These are phyloP conservation scores for Martes martes DNA, from an alignment of 2,113 vertebrate species.

Conservation along the genomic window DNA sequence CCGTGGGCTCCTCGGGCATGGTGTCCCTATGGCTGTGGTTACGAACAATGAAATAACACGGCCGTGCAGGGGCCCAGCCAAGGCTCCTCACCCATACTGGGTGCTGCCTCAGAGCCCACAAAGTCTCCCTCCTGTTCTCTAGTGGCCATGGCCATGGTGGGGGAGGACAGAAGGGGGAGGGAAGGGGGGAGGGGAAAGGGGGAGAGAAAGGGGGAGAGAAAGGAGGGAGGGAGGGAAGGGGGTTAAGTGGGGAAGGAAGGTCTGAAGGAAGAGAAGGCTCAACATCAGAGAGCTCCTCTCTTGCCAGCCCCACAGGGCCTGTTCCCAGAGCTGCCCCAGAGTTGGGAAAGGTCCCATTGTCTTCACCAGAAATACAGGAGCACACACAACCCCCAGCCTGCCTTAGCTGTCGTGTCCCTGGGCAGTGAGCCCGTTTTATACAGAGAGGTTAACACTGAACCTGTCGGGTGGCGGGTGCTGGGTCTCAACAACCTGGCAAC, in stretches of 20 bases:
- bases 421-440: background rate
- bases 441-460: background rate
- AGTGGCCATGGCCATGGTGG: background rate
- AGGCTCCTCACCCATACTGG: background rate
- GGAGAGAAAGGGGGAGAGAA: rapidly evolving
- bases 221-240: background rate
- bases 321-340: no score
- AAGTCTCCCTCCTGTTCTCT: background rate
- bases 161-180: no score
- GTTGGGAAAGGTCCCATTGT: rapidly evolving
- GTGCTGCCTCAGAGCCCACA: background rate
- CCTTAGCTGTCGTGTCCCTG: rapidly evolving
- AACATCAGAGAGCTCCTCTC: no score
- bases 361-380: rapidly evolving
- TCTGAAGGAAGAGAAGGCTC: rapidly evolving
- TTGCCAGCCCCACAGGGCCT: background rate
- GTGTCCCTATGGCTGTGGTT: constrained; percentile 22
- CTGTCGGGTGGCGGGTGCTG: rapidly evolving
- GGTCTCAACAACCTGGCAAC: background rate
- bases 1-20: background rate
- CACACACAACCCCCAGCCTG: rapidly evolving
- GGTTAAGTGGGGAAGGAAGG: background rate
- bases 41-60: background rate
- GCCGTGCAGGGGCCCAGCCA: background rate
- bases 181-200: background rate